These are phyloP conservation scores for Terebella lapidaria DNA, from an alignment of 2,888 invertebrate species.

Conservation along the genomic window DNA sequence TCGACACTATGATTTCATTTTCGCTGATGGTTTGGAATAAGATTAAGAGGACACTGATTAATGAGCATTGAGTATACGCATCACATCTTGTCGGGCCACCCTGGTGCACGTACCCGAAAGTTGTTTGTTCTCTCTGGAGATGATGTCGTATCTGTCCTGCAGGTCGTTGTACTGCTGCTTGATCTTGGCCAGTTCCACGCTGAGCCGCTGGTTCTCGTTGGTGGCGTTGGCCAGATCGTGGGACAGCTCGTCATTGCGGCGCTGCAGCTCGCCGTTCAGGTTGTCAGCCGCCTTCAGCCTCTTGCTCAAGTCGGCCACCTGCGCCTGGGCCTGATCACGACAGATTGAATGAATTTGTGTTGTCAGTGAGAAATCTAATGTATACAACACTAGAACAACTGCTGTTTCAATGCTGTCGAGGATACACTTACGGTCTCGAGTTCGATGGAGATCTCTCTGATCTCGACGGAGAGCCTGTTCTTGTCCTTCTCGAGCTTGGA, in stretches of 20 bases:
- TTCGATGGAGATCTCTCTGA: conserved; percentile 97
- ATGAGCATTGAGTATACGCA: background rate
- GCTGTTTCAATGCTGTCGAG: no score
- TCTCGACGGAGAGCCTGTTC: conserved; percentile 93
- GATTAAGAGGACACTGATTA: no score
- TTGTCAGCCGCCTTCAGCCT: conserved; percentile 56
- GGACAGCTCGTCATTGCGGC: conserved; percentile 79
- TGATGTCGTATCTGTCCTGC: conserved; percentile 88
- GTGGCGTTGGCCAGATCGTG: conserved; percentile 86
- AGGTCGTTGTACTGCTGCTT: conserved; percentile 94
- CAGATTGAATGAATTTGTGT: no score
- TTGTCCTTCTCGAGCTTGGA: conserved; percentile 93
- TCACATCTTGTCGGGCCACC: background rate
- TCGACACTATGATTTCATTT: no score
- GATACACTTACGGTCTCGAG: conserved; percentile 84
- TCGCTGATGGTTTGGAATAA: no score
- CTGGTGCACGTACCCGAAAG: conserved; percentile 69
- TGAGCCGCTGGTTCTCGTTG: conserved; percentile 72
- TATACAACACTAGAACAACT: no score
- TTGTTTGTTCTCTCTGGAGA: conserved; percentile 97
- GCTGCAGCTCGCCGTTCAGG: conserved; percentile 19
- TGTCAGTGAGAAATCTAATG: no score
- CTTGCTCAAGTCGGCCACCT: conserved; percentile 37
- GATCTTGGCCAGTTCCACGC: conserved; percentile 84
- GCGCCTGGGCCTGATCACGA: conserved; percentile 20